These are phyloP conservation scores for Hepsetus odoe DNA, from an alignment of 2,113 vertebrate species.

Conservation along the genomic window DNA sequence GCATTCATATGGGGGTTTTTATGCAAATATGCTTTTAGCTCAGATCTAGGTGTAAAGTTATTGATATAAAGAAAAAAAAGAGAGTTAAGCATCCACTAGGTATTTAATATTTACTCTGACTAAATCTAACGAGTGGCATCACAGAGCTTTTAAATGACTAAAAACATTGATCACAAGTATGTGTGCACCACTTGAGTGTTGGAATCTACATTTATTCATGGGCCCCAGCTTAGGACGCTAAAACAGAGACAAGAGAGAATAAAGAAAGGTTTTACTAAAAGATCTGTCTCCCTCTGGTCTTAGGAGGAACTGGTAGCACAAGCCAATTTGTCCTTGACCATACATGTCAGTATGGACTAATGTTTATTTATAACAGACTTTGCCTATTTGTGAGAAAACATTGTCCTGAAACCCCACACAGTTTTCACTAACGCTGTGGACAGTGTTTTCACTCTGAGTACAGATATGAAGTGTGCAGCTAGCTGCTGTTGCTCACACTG, in stretches of 20 bases:
- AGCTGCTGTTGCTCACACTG: slow-evolving; percentile 18
- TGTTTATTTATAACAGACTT: not conserved
- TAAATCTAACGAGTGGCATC: too few species aligned
- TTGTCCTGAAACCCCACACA: not conserved
- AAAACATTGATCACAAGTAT: too few species aligned
- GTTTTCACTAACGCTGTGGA: slow-evolving; percentile 41
- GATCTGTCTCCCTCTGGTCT: not conserved
- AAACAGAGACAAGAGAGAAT: too few species aligned
- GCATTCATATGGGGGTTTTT: too few species aligned
- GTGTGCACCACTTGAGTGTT: too few species aligned
- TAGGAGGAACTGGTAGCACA: not conserved
- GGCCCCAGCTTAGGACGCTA: not conserved
- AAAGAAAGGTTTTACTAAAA: not conserved
- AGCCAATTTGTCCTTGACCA: not conserved
- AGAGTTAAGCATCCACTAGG: too few species aligned
- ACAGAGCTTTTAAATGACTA: too few species aligned
- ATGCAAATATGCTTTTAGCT: too few species aligned
- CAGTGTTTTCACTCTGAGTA: slow-evolving; percentile 16
- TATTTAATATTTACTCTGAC: too few species aligned
- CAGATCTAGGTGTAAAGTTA: too few species aligned
- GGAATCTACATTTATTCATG: not conserved
- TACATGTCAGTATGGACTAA: not conserved
- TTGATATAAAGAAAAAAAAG: too few species aligned
- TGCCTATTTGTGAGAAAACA: slow-evolving; percentile 9
- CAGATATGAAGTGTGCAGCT: slow-evolving; percentile 21